Percentiles rank a stretch among this genome's conserved stretches.
These are phyloP conservation scores for Amiota minor DNA, from an alignment of 2,888 invertebrate genomes.

Conservation along the genomic window DNA sequence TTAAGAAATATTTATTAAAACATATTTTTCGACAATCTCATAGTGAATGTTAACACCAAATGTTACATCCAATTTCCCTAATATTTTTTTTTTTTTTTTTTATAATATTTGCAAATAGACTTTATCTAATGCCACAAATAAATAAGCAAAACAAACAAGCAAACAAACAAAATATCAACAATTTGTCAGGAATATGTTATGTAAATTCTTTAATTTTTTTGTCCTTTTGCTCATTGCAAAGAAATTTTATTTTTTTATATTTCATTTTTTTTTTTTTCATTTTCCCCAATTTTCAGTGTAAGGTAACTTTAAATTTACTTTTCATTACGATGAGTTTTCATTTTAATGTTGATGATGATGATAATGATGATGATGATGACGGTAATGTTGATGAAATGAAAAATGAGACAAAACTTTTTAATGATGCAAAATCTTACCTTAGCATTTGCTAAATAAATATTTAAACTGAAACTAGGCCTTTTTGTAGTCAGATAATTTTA, in stretches of 20 bases:
- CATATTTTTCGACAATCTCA: background rate
- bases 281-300: background rate
- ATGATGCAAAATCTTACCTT: background rate
- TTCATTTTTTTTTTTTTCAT: background rate
- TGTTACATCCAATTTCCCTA: no score
- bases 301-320: background rate
- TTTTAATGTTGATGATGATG: background rate
- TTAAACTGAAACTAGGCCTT: constrained; percentile 1
- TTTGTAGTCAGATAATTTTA: background rate
- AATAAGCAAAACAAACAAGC: no score
- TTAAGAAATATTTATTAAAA: no score
- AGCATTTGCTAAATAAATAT: constrained; percentile 21
- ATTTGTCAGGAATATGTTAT: constrained; percentile 45
- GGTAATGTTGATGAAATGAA: no score
- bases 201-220: constrained; percentile 31
- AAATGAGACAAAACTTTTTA: no score
- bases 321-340: background rate
- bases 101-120: constrained; percentile 41
- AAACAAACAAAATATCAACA: constrained; percentile 39
- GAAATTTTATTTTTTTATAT: background rate
- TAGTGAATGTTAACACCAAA: no score
- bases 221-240: no score
- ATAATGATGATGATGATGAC: no score
- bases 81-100: constrained; percentile 14
- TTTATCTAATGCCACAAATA: constrained; percentile 40